These are phyloP conservation scores for Drosophila acutilabella DNA, from an alignment of 2,888 invertebrate genomes.

Conservation along the genomic window DNA sequence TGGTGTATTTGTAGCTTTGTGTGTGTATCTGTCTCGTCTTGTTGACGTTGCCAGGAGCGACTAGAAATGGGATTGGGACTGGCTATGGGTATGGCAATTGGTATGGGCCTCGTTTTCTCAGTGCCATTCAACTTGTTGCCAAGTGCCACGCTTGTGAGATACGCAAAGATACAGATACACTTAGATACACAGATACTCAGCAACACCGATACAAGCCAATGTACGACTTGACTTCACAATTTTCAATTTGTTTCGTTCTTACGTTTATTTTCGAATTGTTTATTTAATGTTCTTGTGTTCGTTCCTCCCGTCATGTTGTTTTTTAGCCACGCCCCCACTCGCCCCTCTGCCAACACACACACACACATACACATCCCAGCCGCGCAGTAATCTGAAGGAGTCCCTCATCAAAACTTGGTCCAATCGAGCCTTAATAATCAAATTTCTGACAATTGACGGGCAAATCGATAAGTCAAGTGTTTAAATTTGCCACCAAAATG, in stretches of 20 bases:
- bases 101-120: conserved; percentile 39
- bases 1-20: not conserved
- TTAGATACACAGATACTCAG: conserved; percentile 48
- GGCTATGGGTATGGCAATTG: conserved; percentile 18
- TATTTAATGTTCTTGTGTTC: conserved; percentile 67
- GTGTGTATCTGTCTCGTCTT: conserved; percentile 14
- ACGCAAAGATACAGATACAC: conserved; percentile 47
- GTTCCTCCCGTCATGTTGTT: conserved; percentile 35
- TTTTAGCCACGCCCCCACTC: conserved; percentile 1
- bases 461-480: conserved; percentile 72
- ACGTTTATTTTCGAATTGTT: conserved; percentile 77
- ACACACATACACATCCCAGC: too few relatives aligned
- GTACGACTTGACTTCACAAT: conserved; percentile 58
- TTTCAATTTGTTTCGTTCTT: conserved; percentile 69
- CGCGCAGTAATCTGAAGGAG: not conserved
- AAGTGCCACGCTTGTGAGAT: conserved; percentile 53
- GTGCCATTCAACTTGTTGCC: conserved; percentile 74
- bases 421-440: conserved; percentile 61
- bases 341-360: not conserved
- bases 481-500: conserved; percentile 39
- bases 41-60: conserved; percentile 45
- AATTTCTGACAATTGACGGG: conserved; percentile 59
- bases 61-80: conserved; percentile 42
- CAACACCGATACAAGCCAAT: conserved; percentile 47
- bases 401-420: conserved; percentile 40